Evolutionary conservation across 2,797 vertebrate species (phyloP).

Genomic region (Phalanger gymnotis): DNA sequence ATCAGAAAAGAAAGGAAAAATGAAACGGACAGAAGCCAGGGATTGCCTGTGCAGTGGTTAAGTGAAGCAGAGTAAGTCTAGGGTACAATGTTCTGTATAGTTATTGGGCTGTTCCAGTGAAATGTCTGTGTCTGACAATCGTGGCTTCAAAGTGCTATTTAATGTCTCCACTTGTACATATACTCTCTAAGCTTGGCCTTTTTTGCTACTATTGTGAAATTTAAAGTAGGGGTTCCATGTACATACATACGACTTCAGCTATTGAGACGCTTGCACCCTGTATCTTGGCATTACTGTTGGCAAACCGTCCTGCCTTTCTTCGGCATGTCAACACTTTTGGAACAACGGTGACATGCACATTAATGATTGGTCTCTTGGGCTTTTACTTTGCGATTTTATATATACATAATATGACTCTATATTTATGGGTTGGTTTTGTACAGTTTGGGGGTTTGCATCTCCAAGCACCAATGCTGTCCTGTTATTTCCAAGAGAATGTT

Average conservation of each 20-base stretch:
- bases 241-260: conserved; percentile 69
- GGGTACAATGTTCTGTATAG: conserved; percentile 48
- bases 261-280: conserved; percentile 52
- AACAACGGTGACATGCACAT: conserved; percentile 58
- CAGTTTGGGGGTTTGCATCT: conserved; percentile 77
- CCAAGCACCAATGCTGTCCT: conserved; percentile 75
- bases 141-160: conserved; percentile 70
- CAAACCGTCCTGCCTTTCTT: conserved; percentile 66
- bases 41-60: background rate
- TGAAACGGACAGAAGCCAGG: background rate
- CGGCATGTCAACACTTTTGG: conserved; percentile 66
- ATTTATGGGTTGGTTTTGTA: conserved; percentile 80
- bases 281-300: conserved; percentile 38
- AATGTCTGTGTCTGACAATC: conserved; percentile 79
- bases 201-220: conserved; percentile 70
- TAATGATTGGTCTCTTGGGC: conserved; percentile 66
- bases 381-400: conserved; percentile 80
- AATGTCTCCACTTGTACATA: conserved; percentile 81
- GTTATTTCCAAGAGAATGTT: conserved; percentile 72
- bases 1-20: background rate
- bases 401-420: conserved; percentile 68
- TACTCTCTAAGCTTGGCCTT: conserved; percentile 75
- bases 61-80: conserved; percentile 17
- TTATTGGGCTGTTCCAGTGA: conserved; percentile 66
- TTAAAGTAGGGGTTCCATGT: conserved; percentile 72